A percentile compares a stretch with the other conserved stretches of the same genome.
Conservation (phyloP, 2,888 invertebrate species). For the Creontiades dilutus region DNA sequence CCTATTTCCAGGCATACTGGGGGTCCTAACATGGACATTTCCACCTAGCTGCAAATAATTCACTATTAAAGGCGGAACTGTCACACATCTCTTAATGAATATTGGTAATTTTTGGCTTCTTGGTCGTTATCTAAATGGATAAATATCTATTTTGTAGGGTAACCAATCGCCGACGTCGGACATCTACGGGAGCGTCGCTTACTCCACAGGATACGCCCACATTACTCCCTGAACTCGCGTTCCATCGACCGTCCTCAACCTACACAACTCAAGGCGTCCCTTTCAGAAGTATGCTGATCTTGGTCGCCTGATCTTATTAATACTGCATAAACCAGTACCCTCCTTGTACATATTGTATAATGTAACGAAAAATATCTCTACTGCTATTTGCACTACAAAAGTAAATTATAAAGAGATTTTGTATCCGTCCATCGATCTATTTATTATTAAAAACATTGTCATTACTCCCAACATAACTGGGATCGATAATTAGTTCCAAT, state of each 20-base stretch:
- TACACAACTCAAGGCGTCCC: not conserved
- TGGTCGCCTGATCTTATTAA: not conserved
- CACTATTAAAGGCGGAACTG: no score
- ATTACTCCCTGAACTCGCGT: constrained; percentile 76
- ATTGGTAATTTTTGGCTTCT: no score
- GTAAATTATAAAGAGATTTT: not conserved
- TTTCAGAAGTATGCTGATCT: constrained; percentile 1
- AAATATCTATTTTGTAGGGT: constrained; percentile 76
- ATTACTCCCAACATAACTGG: not conserved
- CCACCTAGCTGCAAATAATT: no score
- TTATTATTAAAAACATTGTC: not conserved
- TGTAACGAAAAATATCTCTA: not conserved
- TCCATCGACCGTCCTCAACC: not conserved
- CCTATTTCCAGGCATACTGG: no score
- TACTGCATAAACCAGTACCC: not conserved
- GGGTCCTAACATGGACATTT: no score
- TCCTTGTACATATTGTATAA: constrained; percentile 66
- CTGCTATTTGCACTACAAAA: constrained; percentile 23
- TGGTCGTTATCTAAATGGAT: not conserved
- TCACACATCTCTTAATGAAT: no score
- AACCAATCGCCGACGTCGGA: constrained; percentile 78
- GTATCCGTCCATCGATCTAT: constrained; percentile 54
- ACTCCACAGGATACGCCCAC: constrained; percentile 81
- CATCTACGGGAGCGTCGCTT: constrained; percentile 79
- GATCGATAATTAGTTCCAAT: not conserved